Conservation (phyloP, 2,797 vertebrate species). For the Pseudomugil tenellus region DNA sequence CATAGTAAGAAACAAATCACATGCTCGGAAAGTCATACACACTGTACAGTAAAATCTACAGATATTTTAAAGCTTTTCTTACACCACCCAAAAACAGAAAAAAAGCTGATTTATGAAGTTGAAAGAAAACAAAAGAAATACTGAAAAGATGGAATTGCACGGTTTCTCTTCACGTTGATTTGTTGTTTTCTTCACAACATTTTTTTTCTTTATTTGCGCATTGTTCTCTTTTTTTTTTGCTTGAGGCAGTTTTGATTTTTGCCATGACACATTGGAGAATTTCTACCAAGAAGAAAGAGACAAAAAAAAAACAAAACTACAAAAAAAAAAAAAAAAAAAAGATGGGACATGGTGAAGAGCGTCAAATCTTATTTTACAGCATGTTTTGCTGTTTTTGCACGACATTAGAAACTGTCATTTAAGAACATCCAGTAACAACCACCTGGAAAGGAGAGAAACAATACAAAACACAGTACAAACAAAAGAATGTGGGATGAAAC, state of each 20-base stretch:
- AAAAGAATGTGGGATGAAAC: neutral
- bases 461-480: constrained; percentile 21
- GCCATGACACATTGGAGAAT: constrained; percentile 44
- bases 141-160: constrained; percentile 51
- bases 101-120: constrained; percentile 39
- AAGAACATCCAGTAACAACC: constrained; percentile 33
- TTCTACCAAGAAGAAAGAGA: constrained; percentile 51
- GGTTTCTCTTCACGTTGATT: constrained; percentile 49
- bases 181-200: constrained; percentile 17
- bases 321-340: constrained; percentile 18
- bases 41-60: constrained; percentile 85
- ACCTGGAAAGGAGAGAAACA: constrained; percentile 17
- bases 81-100: constrained; percentile 57
- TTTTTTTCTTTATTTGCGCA: neutral
- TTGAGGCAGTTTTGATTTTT: constrained; percentile 46
- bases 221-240: constrained; percentile 36
- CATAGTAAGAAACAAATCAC: constrained; percentile 82
- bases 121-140: constrained; percentile 20
- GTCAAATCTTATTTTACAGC: constrained; percentile 60
- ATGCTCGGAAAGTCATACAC: constrained; percentile 85
- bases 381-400: constrained; percentile 15
- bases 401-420: constrained; percentile 35
- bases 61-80: constrained; percentile 81
- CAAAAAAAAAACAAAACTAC: constrained; percentile 8
- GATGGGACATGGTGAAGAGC: constrained; percentile 19